phyloP scores from a whole-genome alignment of 2,797 vertebrate genomes.

The Spatula clypeata region DNA sequence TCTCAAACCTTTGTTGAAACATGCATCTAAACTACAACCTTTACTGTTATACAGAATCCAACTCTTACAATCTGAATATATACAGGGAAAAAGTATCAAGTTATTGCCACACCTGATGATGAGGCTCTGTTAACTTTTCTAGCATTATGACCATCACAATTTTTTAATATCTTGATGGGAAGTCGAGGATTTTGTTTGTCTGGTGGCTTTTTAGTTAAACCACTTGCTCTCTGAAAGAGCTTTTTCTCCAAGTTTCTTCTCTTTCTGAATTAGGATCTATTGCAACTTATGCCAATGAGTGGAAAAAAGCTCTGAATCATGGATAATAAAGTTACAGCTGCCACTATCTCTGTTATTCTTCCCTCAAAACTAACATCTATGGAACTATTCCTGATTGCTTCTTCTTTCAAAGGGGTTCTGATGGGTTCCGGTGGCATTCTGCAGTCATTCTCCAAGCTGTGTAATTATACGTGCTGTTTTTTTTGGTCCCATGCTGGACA shows the following conservation, averaged over 20 bases:
- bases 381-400: background rate
- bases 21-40: background rate
- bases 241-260: background rate
- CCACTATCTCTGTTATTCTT: background rate
- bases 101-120: background rate
- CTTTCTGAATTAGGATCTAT: background rate
- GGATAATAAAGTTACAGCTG: background rate
- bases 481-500: background rate
- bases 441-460: background rate
- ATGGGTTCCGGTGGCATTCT: background rate
- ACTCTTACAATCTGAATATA: background rate
- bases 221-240: background rate
- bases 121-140: background rate
- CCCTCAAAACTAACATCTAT: background rate
- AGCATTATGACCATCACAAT: background rate
- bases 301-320: background rate
- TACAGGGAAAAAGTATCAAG: background rate
- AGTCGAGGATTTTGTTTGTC: background rate
- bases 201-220: background rate
- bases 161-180: background rate
- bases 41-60: background rate
- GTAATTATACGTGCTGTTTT: background rate
- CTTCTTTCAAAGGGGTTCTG: background rate
- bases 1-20: background rate
- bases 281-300: background rate